These are phyloP conservation scores for Diaperis boleti DNA, from an alignment of 2,888 invertebrate genomes.

Conservation along the genomic window DNA sequence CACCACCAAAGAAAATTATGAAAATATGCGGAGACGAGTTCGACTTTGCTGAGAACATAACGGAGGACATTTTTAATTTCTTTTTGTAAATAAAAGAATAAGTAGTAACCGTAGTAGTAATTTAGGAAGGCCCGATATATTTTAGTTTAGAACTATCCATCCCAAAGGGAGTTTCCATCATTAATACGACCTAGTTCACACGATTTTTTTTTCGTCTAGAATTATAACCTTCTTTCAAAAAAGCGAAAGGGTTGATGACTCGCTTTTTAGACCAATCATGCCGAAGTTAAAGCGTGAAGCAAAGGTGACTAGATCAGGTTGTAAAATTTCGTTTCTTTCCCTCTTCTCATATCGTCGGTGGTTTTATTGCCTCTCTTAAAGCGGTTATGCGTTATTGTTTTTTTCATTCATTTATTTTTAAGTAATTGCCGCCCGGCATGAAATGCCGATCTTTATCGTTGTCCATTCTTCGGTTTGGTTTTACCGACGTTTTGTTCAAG, in stretches of 20 bases:
- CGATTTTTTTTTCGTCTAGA: neutral
- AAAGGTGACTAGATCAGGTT: conserved; percentile 20
- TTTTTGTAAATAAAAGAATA: no score
- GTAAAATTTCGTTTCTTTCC: conserved; percentile 2
- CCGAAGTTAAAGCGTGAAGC: conserved; percentile 24
- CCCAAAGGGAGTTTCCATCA: no score
- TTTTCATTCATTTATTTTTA: conserved; percentile 8
- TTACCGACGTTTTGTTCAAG: neutral
- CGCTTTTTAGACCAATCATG: conserved; percentile 9
- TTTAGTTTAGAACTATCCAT: no score
- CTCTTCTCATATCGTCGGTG: neutral
- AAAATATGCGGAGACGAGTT: no score
- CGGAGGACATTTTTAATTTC: no score
- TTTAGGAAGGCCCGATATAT: no score
- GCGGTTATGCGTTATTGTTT: conserved; percentile 9
- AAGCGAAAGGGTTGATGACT: conserved; percentile 22
- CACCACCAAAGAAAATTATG: no score
- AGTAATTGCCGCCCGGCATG: conserved; percentile 14
- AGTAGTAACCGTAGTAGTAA: no score
- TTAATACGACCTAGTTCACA: conserved; percentile 17
- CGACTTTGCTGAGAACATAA: no score
- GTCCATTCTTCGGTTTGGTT: conserved; percentile 1
- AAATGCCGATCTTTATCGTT: conserved; percentile 18
- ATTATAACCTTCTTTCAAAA: neutral
- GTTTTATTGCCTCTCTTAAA: conserved; percentile 27